Evolutionary conservation across 2,113 vertebrate species (phyloP).

Genomic region (Arizona elegans): DNA sequence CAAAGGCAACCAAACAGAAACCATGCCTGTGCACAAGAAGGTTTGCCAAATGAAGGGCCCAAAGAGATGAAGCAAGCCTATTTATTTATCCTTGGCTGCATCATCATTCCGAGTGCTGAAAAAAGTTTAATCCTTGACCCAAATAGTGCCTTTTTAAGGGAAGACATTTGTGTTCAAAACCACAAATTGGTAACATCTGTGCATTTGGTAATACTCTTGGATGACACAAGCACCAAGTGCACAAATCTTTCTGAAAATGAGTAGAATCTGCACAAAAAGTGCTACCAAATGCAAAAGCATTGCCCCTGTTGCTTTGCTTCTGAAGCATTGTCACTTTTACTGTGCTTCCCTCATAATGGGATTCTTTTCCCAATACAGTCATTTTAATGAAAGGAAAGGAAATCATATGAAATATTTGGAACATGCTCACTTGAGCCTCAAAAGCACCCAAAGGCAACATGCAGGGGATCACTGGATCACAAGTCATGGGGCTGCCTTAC

Average conservation of each 20-base stretch:
- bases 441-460: background rate
- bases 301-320: background rate
- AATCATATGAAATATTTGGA: background rate
- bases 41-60: background rate
- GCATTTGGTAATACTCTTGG: background rate
- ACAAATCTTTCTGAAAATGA: background rate
- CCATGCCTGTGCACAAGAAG: background rate
- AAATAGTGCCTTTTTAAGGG: background rate
- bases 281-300: background rate
- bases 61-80: background rate
- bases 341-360: background rate
- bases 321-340: background rate
- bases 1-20: background rate
- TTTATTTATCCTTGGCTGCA: background rate
- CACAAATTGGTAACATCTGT: background rate
- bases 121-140: background rate
- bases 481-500: no score
- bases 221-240: background rate
- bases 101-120: background rate
- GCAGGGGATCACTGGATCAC: background rate
- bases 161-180: background rate
- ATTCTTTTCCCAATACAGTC: background rate
- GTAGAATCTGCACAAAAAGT: background rate
- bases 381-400: background rate
- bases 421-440: background rate